Evolutionary conservation across 2,113 vertebrate species (phyloP).

Genomic region (Elephas maximus): DNA sequence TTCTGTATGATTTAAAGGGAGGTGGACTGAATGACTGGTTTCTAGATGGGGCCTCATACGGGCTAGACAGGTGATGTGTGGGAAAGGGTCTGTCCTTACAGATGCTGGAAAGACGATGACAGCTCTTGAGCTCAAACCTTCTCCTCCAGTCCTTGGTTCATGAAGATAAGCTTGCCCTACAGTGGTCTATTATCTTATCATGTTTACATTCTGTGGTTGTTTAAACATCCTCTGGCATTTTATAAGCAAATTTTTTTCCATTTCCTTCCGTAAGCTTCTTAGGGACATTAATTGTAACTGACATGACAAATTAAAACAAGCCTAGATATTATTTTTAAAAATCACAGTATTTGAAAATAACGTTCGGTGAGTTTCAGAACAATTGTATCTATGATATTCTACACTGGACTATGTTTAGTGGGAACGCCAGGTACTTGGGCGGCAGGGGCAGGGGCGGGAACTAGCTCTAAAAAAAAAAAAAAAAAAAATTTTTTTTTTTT

Average conservation of each 20-base stretch:
- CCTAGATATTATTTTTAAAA: background rate
- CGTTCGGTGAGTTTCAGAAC: constrained; percentile 25
- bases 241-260: background rate
- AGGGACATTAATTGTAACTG: background rate
- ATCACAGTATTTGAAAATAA: constrained; percentile 13
- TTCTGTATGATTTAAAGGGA: constrained; percentile 34
- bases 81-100: background rate
- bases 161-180: background rate
- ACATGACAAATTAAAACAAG: background rate
- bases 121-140: background rate
- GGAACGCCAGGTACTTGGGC: background rate
- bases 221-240: background rate
- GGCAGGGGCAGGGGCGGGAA: too few species aligned
- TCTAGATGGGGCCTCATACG: background rate
- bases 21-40: background rate
- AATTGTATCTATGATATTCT: background rate
- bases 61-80: background rate
- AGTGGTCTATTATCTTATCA: constrained; percentile 47
- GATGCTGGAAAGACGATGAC: background rate
- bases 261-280: background rate
- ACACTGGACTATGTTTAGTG: background rate
- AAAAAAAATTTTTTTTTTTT: too few species aligned
- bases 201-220: background rate
- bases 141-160: background rate
- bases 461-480: too few species aligned